Base-by-base conservation (phyloP, 2,113 vertebrate genomes). In the Fregata magnificens region DNA sequence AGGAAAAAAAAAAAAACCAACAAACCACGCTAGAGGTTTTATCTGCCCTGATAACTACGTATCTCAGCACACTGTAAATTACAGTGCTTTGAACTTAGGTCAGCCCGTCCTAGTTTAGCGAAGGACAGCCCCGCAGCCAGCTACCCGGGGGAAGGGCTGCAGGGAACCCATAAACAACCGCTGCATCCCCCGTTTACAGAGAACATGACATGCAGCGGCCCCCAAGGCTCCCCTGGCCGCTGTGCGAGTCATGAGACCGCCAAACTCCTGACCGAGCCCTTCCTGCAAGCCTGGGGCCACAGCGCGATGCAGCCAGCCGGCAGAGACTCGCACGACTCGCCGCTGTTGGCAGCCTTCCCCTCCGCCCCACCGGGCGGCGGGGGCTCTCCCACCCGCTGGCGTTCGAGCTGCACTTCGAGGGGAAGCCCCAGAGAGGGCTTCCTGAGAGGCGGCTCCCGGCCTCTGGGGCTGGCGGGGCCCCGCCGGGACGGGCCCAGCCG, bases 171-270 rank as follows among this genome's bases (percentile, higher is more conserved):
- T 1, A 1, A 49, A 4, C 77, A 18, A 22, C n/a, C 5, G 50
- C 67, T 6, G 52, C 63, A 20, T 3, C 50, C 36, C 4, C 70
- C 45, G 8, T 24, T 56, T 0, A 10, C 50, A 16, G 9, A 6
- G 47, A 5, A 24, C 80, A 38, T 11, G 62, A 8, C 29, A 14
- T 1, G 49, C 36, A 24, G 61, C 44, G 12, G 42, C 52, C 40
- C 59, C 61, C n/a, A 2, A 2, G 44, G 65, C 53, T 19, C 9
- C 47, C 70, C 50, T 6, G 65, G 65, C 42, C 80, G 65, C 93
- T 42, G 16, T 26, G 78, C 66, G 56, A 49, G 80, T 44, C 96
- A 90, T n/a, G 81, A 92, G 91, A 91, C 88, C 80, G 32, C 58
- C 61, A 11, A 63, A 40, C 82, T 82, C 95, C 90, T 13, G 83